Percentiles rank a stretch among this genome's conserved stretches.
phyloP scores from a whole-genome alignment of 92 coral and sea anemone species.

The Umimayanthus chanpuru region DNA sequence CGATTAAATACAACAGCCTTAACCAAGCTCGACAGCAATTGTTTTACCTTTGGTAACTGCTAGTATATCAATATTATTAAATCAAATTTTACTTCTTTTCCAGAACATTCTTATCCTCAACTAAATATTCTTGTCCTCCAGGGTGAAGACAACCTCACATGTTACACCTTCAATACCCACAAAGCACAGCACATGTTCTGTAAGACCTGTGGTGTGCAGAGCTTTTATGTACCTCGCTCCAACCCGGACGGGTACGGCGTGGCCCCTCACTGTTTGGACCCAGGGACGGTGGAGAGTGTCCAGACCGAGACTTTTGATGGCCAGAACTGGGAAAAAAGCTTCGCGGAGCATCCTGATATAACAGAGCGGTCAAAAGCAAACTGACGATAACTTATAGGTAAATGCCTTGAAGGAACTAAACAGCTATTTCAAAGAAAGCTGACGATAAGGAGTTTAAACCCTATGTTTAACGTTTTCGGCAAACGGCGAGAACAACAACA shows the following conservation, averaged over 20 bases:
- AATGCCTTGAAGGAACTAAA: too few relatives aligned
- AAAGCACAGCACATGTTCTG: conserved; percentile 89
- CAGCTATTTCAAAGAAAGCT: too few relatives aligned
- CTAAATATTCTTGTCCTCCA: background rate
- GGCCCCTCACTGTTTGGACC: conserved; percentile 94
- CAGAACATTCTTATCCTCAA: background rate
- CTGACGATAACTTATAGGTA: background rate
- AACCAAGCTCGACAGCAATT: too few relatives aligned
- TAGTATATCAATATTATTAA: too few relatives aligned
- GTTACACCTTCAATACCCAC: conserved; percentile 92
- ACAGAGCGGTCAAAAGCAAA: conserved; percentile 59
- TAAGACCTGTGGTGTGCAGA: conserved; percentile 97
- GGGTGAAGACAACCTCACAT: conserved; percentile 92
- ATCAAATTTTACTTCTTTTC: too few relatives aligned
- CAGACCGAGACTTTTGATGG: conserved; percentile 83
- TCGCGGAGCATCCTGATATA: conserved; percentile 78
- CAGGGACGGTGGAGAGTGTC: conserved; percentile 73
- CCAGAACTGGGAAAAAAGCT: conserved; percentile 84
- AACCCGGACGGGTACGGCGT: conserved; percentile 96
- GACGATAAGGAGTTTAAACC: too few relatives aligned
- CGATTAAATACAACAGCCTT: too few relatives aligned
- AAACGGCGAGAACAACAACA: too few relatives aligned
- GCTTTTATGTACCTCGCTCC: conserved; percentile 95
- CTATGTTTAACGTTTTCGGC: too few relatives aligned
- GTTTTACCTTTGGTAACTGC: too few relatives aligned